Evolutionary conservation across 2,888 invertebrate species (phyloP).

Genomic region (Nomada lathburiana): DNA sequence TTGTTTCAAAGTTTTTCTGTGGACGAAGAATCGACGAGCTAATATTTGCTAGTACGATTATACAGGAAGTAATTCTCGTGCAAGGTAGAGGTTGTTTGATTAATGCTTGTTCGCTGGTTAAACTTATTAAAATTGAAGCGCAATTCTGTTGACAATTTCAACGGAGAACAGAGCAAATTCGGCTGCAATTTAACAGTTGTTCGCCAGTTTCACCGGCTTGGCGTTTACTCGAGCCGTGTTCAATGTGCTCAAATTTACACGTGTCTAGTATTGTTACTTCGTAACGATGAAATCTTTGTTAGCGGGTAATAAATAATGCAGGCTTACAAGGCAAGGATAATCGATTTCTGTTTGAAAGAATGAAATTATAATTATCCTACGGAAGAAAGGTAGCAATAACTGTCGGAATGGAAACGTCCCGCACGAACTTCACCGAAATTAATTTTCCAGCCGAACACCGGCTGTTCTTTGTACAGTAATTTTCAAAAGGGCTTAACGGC

Average conservation of each 20-base stretch:
- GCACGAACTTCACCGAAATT: too few relatives aligned
- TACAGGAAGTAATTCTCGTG: background rate
- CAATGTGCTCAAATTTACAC: background rate
- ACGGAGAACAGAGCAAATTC: background rate
- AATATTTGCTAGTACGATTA: background rate
- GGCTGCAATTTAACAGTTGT: background rate
- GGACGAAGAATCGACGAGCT: background rate
- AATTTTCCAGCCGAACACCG: background rate
- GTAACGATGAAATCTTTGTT: background rate
- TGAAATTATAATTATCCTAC: too few relatives aligned
- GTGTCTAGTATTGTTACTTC: background rate
- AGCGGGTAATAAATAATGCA: too few relatives aligned
- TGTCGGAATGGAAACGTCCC: too few relatives aligned
- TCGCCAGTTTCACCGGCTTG: background rate
- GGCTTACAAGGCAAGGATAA: too few relatives aligned
- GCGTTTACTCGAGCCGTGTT: background rate
- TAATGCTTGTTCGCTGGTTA: background rate
- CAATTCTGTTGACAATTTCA: background rate
- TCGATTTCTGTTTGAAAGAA: too few relatives aligned
- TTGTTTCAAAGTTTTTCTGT: background rate
- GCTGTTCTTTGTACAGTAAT: background rate
- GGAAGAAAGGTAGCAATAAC: too few relatives aligned
- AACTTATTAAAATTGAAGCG: background rate
- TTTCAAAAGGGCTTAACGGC: conserved; percentile 13
- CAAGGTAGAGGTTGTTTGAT: background rate